Evolutionary conservation across 2,113 vertebrate genomes (phyloP).

Genomic region (Anguilla rostrata): DNA sequence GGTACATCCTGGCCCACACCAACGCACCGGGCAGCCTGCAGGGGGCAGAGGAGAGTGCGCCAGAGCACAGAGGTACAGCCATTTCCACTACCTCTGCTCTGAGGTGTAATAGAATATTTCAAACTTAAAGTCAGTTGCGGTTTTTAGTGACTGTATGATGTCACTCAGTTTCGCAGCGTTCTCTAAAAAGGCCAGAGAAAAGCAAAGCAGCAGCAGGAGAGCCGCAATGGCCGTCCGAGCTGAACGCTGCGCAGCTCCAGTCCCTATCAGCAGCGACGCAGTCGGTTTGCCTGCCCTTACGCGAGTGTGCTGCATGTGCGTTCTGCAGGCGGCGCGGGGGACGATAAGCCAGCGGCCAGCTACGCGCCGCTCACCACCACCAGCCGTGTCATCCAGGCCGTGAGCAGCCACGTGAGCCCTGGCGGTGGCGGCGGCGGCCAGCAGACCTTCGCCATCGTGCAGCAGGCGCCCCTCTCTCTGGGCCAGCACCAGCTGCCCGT

Average conservation of each 20-base stretch:
- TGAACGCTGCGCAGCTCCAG: too few relatives aligned
- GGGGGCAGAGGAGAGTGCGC: constrained; percentile 65
- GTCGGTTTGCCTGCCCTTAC: neutral
- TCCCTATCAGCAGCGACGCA: too few relatives aligned
- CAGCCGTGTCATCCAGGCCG: constrained; percentile 88
- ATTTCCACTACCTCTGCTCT: neutral
- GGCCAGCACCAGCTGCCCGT: constrained; percentile 90
- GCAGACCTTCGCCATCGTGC: constrained; percentile 80
- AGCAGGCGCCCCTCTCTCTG: constrained; percentile 73
- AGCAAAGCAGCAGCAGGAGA: too few relatives aligned
- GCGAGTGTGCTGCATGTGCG: neutral
- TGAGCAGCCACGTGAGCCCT: constrained; percentile 77
- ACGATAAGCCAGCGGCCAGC: constrained; percentile 74
- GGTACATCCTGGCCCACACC: constrained; percentile 82
- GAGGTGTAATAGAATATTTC: too few relatives aligned
- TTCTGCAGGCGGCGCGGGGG: constrained; percentile 60
- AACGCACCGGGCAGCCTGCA: constrained; percentile 60
- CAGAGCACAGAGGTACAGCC: constrained; percentile 66
- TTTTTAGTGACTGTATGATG: too few relatives aligned
- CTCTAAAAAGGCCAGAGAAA: too few relatives aligned
- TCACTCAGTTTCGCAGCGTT: neutral
- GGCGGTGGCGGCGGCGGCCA: constrained; percentile 65
- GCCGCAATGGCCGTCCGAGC: too few relatives aligned
- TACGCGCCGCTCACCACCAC: constrained; percentile 72
- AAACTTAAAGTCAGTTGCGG: neutral